A percentile compares a stretch with the other conserved stretches of the same genome.
Evolutionary conservation across 2,888 invertebrate genomes (phyloP).

Genomic region (Orthosia gothica): DNA sequence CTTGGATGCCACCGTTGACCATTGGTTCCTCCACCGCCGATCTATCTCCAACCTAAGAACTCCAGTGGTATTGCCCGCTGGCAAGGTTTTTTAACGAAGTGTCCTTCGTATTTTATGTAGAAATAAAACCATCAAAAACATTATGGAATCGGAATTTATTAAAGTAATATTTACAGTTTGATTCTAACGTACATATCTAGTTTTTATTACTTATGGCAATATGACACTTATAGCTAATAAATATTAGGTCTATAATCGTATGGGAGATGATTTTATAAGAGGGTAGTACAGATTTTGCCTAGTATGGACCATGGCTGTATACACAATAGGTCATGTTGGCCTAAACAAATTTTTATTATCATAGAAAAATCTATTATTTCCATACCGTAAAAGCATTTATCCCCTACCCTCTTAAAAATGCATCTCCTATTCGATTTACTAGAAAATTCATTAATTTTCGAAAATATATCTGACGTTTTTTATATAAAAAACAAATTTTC

Average conservation of each 20-base stretch:
- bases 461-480: conserved; percentile 26
- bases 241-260: conserved; percentile 37
- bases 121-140: conserved; percentile 70
- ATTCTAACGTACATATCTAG: conserved; percentile 72
- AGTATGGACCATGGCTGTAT: not conserved
- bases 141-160: conserved; percentile 83
- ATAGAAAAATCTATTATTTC: not conserved
- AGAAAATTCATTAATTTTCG: conserved; percentile 22
- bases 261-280: conserved; percentile 29
- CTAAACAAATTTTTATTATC: not conserved
- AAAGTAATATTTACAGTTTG: conserved; percentile 83
- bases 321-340: conserved; percentile 16
- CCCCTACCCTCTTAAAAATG: not conserved
- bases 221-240: conserved; percentile 62
- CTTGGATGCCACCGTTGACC: too few species aligned
- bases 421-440: conserved; percentile 20
- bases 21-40: too few species aligned
- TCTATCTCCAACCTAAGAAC: too few species aligned
- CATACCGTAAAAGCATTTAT: not conserved
- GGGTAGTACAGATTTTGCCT: not conserved
- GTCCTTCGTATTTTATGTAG: too few species aligned
- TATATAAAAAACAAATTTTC: conserved; percentile 7
- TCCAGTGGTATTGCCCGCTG: too few species aligned
- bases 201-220: conserved; percentile 79
- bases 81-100: too few species aligned